Evolutionary conservation across 2,888 invertebrate genomes (phyloP).

Genomic region (Perithous albicinctus): DNA sequence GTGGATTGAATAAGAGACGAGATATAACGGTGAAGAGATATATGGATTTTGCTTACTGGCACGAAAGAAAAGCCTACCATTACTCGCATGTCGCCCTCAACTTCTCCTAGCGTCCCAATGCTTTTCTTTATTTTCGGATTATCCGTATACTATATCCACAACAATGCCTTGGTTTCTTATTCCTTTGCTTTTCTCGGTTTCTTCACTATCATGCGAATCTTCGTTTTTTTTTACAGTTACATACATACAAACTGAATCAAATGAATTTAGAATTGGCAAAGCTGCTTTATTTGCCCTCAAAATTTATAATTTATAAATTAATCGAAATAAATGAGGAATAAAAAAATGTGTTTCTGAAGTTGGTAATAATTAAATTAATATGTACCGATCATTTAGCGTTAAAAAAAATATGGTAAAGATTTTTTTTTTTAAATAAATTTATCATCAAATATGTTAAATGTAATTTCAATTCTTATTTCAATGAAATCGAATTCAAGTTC

Average conservation of each 20-base stretch:
- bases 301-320: no score
- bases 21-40: conserved; percentile 56
- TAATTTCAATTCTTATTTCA: no score
- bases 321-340: no score
- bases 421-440: no score
- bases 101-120: conserved; percentile 17
- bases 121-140: conserved; percentile 67
- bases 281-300: no score
- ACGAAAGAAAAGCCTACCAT: conserved; percentile 57
- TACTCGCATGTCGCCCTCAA: conserved; percentile 34
- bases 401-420: no score
- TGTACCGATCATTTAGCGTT: no score
- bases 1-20: conserved; percentile 68
- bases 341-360: no score
- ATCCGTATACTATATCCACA: conserved; percentile 45
- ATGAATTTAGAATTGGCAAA: not conserved
- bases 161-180: conserved; percentile 48
- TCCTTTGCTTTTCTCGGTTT: not conserved
- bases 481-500: no score
- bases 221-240: not conserved
- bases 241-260: not conserved
- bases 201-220: not conserved
- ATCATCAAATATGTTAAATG: no score
- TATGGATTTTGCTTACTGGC: conserved; percentile 70
- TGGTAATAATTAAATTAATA: no score